phyloP scores from a whole-genome alignment of 2,888 invertebrate genomes.

The Xanthia togata region DNA sequence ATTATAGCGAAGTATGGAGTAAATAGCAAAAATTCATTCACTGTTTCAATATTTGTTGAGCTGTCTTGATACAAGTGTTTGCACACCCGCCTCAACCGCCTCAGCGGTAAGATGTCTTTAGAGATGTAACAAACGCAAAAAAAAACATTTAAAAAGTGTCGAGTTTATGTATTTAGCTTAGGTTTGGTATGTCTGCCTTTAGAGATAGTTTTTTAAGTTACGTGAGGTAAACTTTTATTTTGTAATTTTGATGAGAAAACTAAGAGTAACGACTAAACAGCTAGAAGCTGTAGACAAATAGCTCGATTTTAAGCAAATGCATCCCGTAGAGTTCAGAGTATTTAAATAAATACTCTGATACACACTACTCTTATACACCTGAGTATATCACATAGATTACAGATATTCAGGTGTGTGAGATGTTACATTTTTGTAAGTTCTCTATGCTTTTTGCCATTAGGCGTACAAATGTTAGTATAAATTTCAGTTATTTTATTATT shows the following conservation, averaged over 20 bases:
- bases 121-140: constrained; percentile 20
- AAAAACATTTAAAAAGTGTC: constrained; percentile 13
- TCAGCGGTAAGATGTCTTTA: constrained; percentile 20
- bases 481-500: too few species aligned
- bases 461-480: too few species aligned
- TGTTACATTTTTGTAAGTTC: too few species aligned
- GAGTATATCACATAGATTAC: too few species aligned
- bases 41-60: constrained; percentile 53
- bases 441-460: too few species aligned
- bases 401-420: too few species aligned
- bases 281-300: not conserved
- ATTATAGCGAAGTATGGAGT: constrained; percentile 47
- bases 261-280: not conserved
- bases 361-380: too few species aligned
- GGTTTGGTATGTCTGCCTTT: not conserved
- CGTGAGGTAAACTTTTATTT: too few species aligned
- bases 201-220: not conserved
- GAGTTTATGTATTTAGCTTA: constrained; percentile 13
- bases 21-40: constrained; percentile 56
- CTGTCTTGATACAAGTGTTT: constrained; percentile 36
- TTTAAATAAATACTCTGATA: too few species aligned
- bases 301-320: not conserved
- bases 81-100: constrained; percentile 23
- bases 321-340: too few species aligned
- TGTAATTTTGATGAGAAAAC: not conserved